These are phyloP conservation scores for Megatriorchis doriae DNA, from an alignment of 2,113 vertebrate species.

Conservation along the genomic window DNA sequence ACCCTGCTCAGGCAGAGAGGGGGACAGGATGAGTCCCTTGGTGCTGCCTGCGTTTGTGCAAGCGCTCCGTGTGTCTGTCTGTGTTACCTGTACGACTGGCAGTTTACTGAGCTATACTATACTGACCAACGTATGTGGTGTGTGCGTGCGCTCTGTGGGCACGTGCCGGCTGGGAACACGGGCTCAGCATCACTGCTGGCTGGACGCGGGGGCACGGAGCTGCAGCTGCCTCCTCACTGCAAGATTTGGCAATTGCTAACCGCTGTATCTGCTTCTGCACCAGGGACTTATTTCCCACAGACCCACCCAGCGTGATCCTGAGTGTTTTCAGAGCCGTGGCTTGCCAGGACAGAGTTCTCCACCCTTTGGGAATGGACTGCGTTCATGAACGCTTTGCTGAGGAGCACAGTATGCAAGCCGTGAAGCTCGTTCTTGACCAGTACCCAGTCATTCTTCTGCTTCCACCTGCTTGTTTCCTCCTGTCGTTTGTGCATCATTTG, in stretches of 20 bases:
- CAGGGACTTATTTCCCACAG: background rate
- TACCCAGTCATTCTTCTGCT: background rate
- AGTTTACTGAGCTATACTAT: background rate
- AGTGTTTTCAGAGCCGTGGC: background rate
- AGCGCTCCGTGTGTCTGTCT: background rate
- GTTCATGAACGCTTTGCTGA: background rate
- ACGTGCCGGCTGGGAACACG: background rate
- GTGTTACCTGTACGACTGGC: background rate
- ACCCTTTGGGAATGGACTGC: background rate
- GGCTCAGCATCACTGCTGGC: background rate
- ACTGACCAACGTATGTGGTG: background rate
- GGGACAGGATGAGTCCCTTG: background rate
- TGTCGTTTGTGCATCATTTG: background rate
- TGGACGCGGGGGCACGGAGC: background rate
- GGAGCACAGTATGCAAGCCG: background rate
- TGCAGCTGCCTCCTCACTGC: background rate
- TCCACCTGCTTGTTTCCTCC: background rate
- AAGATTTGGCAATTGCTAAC: background rate
- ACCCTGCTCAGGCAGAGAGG: background rate
- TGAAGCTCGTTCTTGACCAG: background rate
- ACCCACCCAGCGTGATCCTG: background rate
- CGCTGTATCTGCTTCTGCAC: background rate
- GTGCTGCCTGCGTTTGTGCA: background rate
- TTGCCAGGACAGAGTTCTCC: background rate
- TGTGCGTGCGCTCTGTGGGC: background rate